A percentile compares a stretch with the other conserved stretches of the same genome.
Conservation (phyloP, 2,888 invertebrate species). For the Cyrtodaria siliqua region DNA sequence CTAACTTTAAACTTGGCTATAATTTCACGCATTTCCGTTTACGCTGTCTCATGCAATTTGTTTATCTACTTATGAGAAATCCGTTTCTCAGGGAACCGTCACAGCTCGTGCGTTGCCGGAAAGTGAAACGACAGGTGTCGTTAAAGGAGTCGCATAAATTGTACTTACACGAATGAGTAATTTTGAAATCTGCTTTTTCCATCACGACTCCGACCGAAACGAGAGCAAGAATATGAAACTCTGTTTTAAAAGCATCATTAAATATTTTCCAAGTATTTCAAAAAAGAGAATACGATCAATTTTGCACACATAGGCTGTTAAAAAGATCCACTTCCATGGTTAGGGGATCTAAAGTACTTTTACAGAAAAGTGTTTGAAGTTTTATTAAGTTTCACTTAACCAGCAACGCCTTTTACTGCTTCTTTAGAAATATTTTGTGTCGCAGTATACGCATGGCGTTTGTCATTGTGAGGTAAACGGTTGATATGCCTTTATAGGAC, state of each 20-base stretch:
- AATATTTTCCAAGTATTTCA: neutral
- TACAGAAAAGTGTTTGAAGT: too few species aligned
- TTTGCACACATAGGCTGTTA: too few species aligned
- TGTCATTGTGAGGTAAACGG: too few species aligned
- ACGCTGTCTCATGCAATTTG: conserved; percentile 14
- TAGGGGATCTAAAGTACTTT: too few species aligned
- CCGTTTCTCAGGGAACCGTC: conserved; percentile 10
- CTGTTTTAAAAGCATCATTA: conserved; percentile 14
- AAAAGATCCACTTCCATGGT: too few species aligned
- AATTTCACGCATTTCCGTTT: conserved; percentile 20
- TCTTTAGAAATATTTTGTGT: too few species aligned
- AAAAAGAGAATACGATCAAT: neutral
- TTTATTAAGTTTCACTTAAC: too few species aligned
- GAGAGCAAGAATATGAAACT: neutral
- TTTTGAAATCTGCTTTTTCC: neutral
- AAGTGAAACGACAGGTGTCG: conserved; percentile 44
- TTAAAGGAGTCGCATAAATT: conserved; percentile 4
- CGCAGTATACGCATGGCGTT: too few species aligned
- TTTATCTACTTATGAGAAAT: conserved; percentile 9
- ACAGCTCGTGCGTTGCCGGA: conserved; percentile 45
- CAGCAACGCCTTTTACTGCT: too few species aligned
- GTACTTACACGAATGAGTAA: conserved; percentile 1
- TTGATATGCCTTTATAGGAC: too few species aligned
- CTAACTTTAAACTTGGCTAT: conserved; percentile 13
- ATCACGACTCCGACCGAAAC: neutral